Evolutionary conservation across 2,888 invertebrate genomes (phyloP), one percentile per base, ranked within the genome.

Genomic region (Oscheius sp.): DNA sequence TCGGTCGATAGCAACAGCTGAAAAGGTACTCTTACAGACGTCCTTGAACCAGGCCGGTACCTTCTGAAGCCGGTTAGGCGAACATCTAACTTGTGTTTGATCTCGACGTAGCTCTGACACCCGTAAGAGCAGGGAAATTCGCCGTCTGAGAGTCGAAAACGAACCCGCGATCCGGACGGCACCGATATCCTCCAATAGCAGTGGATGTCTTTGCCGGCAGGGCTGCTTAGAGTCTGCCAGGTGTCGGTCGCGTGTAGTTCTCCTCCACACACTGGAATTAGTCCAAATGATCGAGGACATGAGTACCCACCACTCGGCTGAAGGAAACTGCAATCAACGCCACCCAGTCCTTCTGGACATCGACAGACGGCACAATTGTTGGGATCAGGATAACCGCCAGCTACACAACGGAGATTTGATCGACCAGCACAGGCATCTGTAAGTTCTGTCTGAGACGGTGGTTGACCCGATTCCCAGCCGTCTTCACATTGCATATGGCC

Each of bases 121-220:
- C 87, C 87, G 76, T 87, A 87, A 7, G 61, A 61, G 21, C 61
- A 61, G n/a, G 87, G 87, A 61, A 87, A 87, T 69, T 87, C 87
- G 12, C 87, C 87, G 71, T 87, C 87, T 12, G 84, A 85, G 16
- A 87, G 76, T 7, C 87, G 86, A 79, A 87, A 87, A 0, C 87
- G 84, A 49, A 87, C 81, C 1, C 84, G 79, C 21, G 83, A 85
- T 1, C 87, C 87, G 18, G 85, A 85, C 1, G 84, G 82, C 9
- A 83, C 84, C 85, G 87, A 84, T 27, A 87, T 86, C 55, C 87
- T 76, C 87, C 87, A 87, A 75, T 86, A 87, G 75, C 87, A 87
- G 66, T 85, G 82, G 35, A 88, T 75, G 68, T 85, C 82, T 43
- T 83, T 81, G 7, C 86, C 86, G 7, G 83, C 72, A 0, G 87